Conservation (phyloP, 37 sponge, comb jelly and placozoan species). For the Aplysina aerophoba region DNA sequence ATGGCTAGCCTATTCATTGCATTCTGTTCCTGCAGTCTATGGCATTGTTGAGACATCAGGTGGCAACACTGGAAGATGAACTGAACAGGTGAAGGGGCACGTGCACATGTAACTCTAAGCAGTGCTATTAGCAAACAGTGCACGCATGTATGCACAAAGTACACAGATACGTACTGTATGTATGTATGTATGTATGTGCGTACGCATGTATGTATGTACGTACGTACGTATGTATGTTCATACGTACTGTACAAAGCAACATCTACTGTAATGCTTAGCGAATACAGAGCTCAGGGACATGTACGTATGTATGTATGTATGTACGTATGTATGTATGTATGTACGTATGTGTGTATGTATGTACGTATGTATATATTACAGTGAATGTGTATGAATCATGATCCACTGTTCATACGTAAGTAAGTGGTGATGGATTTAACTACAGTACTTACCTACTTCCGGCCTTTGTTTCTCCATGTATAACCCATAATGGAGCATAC, state of each 20-base stretch:
- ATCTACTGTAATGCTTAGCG: background rate
- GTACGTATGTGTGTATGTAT: background rate
- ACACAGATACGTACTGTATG: background rate
- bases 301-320: background rate
- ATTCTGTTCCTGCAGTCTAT: too few relatives aligned
- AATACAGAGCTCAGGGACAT: background rate
- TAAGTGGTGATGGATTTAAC: background rate
- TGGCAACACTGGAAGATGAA: too few relatives aligned
- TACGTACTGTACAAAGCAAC: background rate
- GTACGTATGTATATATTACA: slow-evolving; percentile 1
- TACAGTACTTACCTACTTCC: too few relatives aligned
- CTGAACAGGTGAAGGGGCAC: too few relatives aligned
- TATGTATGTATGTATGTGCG: background rate
- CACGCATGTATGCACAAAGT: background rate
- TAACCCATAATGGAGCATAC: too few relatives aligned
- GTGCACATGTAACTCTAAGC: too few relatives aligned
- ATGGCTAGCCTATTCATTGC: too few relatives aligned
- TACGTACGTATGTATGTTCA: slow-evolving; percentile 1
- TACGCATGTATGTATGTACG: background rate
- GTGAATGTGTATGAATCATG: background rate
- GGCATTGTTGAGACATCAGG: too few relatives aligned
- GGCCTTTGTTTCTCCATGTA: too few relatives aligned
- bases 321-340: background rate
- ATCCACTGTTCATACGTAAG: background rate
- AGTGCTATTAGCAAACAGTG: too few relatives aligned